Evolutionary conservation across 2,888 invertebrate genomes (phyloP).

Genomic region (Tetragnatha montana): DNA sequence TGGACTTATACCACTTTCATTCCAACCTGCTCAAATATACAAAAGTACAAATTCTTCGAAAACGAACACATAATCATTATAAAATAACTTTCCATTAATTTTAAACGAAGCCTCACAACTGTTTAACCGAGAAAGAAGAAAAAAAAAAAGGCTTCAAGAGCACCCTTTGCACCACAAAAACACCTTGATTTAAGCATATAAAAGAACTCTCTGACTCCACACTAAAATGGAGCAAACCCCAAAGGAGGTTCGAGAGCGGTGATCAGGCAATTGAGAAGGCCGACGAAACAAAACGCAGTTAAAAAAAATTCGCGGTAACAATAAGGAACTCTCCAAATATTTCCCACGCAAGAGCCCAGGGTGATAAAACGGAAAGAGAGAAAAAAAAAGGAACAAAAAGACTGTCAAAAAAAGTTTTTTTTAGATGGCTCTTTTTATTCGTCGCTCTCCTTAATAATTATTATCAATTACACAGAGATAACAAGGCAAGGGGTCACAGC

Average conservation of each 20-base stretch:
- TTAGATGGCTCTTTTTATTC: constrained; percentile 2
- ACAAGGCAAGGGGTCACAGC: constrained; percentile 60
- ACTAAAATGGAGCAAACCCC: neutral
- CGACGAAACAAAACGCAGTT: constrained; percentile 7
- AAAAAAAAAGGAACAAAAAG: constrained; percentile 13
- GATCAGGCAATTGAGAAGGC: constrained; percentile 1
- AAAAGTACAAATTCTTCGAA: too few relatives aligned
- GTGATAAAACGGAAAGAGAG: neutral
- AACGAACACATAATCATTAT: too few relatives aligned
- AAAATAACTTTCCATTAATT: too few relatives aligned
- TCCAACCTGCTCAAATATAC: too few relatives aligned
- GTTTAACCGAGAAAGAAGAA: too few relatives aligned
- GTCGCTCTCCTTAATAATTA: constrained; percentile 52
- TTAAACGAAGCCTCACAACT: too few relatives aligned
- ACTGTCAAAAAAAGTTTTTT: constrained; percentile 31
- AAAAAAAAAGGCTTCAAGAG: too few relatives aligned
- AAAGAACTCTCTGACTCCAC: neutral
- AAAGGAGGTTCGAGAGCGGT: neutral
- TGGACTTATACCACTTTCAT: too few relatives aligned
- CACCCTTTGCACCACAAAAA: neutral
- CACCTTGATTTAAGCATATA: neutral
- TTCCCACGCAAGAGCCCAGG: constrained; percentile 38
- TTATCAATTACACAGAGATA: constrained; percentile 69
- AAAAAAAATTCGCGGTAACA: constrained; percentile 27
- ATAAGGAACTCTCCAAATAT: constrained; percentile 21